A percentile compares a stretch with the other conserved stretches of the same genome.
These are phyloP conservation scores for Schizopygopsis pylzovi DNA, from an alignment of 2,797 vertebrate species.

Conservation along the genomic window DNA sequence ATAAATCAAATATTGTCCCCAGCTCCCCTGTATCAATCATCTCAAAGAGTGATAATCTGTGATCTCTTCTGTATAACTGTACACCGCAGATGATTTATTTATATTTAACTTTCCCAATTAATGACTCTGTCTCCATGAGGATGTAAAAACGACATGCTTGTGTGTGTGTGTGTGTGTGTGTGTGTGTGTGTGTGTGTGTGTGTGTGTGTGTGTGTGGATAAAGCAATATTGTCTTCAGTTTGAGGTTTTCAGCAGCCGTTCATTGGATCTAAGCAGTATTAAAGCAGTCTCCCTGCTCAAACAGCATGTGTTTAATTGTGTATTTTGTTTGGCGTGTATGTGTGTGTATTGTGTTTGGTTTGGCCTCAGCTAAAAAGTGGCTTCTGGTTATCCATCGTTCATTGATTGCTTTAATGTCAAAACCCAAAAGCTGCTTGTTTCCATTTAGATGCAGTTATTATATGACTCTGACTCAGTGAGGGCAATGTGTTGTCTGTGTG, in stretches of 20 bases:
- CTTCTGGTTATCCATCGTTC: slow-evolving; percentile 86
- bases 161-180: no score
- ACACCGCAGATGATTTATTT: slow-evolving; percentile 17
- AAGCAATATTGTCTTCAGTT: slow-evolving; percentile 53
- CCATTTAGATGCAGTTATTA: slow-evolving; percentile 82
- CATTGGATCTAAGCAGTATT: slow-evolving; percentile 65
- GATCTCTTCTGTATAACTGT: slow-evolving; percentile 1
- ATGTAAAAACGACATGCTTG: slow-evolving; percentile 19
- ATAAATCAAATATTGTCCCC: not conserved
- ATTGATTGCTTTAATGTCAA: slow-evolving; percentile 85
- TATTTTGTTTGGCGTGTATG: slow-evolving; percentile 85
- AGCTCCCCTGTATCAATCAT: not conserved
- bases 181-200: no score
- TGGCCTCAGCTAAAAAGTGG: slow-evolving; percentile 84
- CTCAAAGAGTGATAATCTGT: not conserved
- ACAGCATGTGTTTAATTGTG: slow-evolving; percentile 86
- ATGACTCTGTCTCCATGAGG: slow-evolving; percentile 37
- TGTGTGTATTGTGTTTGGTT: slow-evolving; percentile 77
- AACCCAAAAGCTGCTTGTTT: slow-evolving; percentile 81
- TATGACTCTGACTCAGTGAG: slow-evolving; percentile 80
- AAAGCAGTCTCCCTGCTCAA: slow-evolving; percentile 76
- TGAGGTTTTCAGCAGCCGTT: slow-evolving; percentile 65
- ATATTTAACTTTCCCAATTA: slow-evolving; percentile 14
- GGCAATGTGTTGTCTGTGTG: slow-evolving; percentile 81
- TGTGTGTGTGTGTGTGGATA: slow-evolving; percentile 35